phyloP scores from a whole-genome alignment of 2,888 invertebrate species.

The Hyposoter dolosus region DNA sequence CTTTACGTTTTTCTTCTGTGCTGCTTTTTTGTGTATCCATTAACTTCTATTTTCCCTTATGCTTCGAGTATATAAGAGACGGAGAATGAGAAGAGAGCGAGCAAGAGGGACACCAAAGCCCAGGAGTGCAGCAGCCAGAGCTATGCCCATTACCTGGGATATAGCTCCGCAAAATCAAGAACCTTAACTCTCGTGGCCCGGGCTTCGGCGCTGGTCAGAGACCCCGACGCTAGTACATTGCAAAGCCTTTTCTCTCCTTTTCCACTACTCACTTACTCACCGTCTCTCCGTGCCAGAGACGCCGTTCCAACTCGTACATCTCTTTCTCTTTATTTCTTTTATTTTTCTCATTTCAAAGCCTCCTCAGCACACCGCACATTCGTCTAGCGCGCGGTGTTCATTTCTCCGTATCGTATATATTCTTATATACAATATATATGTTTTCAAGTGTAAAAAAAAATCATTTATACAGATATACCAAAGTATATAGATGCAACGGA shows the following conservation, averaged over 20 bases:
- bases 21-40: conserved; percentile 76
- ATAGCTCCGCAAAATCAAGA: conserved; percentile 73
- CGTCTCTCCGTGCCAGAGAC: conserved; percentile 62
- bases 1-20: conserved; percentile 51
- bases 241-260: conserved; percentile 59
- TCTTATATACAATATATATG: conserved; percentile 28
- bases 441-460: neutral
- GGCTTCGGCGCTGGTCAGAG: conserved; percentile 61
- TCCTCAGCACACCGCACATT: conserved; percentile 61
- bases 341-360: conserved; percentile 60
- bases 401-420: conserved; percentile 56
- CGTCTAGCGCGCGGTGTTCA: conserved; percentile 59
- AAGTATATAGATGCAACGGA: conserved; percentile 22
- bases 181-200: conserved; percentile 74
- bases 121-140: conserved; percentile 53
- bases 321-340: conserved; percentile 57
- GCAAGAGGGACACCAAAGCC: conserved; percentile 56
- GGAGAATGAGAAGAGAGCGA: conserved; percentile 36
- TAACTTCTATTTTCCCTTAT: conserved; percentile 78
- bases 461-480: neutral
- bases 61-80: conserved; percentile 57
- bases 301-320: conserved; percentile 46
- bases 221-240: conserved; percentile 61
- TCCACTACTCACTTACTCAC: conserved; percentile 65
- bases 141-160: conserved; percentile 71